Evolutionary conservation across 2,888 invertebrate genomes (phyloP).

Genomic region (Ellobium chinense): DNA sequence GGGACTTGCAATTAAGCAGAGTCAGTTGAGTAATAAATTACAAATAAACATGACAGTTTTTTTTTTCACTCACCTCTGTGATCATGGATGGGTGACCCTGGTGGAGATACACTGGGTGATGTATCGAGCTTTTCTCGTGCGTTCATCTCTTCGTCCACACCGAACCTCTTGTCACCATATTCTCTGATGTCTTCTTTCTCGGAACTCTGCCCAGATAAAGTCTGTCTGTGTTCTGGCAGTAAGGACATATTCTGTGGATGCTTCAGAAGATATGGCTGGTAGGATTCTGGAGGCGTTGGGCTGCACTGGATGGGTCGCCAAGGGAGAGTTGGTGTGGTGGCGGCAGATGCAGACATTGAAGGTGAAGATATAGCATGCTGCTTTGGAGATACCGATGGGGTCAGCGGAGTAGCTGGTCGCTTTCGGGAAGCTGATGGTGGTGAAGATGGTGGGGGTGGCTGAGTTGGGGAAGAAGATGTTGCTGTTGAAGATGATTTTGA

Average conservation of each 20-base stretch:
- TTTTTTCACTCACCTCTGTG: too few relatives aligned
- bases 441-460: background rate
- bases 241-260: too few relatives aligned
- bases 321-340: background rate
- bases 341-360: background rate
- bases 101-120: background rate
- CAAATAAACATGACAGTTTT: too few relatives aligned
- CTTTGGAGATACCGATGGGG: background rate
- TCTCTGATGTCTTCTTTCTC: too few relatives aligned
- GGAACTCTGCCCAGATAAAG: too few relatives aligned
- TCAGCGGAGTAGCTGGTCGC: background rate
- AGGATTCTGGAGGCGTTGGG: background rate
- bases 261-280: background rate
- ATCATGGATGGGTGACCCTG: background rate
- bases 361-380: background rate
- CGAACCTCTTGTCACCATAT: too few relatives aligned
- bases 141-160: too few relatives aligned
- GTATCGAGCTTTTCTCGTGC: too few relatives aligned
- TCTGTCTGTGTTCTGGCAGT: too few relatives aligned
- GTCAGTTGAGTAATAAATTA: too few relatives aligned
- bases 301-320: background rate
- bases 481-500: background rate
- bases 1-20: too few relatives aligned
- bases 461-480: background rate
- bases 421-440: background rate